Conservation (phyloP, 2,888 invertebrate genomes). For the Syritta pipiens region DNA sequence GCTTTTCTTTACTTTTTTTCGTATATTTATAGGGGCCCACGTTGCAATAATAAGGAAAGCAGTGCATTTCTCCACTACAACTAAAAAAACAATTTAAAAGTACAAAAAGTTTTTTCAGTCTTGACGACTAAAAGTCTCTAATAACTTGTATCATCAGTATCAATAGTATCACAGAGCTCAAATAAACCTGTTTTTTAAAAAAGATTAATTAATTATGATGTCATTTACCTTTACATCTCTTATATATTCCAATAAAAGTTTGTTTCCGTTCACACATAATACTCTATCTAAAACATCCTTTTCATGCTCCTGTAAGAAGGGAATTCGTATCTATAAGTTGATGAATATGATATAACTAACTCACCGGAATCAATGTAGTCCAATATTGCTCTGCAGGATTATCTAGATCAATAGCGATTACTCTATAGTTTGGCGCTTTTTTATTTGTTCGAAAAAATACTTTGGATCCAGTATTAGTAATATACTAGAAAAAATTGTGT, state of each 20-base stretch:
- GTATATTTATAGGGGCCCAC: too few relatives aligned
- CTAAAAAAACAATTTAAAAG: too few relatives aligned
- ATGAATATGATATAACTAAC: slow-evolving; percentile 57
- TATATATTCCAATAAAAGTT: slow-evolving; percentile 92
- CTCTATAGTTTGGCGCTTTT: slow-evolving; percentile 93
- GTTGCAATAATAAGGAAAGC: too few relatives aligned
- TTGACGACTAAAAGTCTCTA: too few relatives aligned
- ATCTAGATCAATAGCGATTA: slow-evolving; percentile 90
- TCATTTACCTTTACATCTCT: slow-evolving; percentile 94
- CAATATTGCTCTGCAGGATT: slow-evolving; percentile 88
- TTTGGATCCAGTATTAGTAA: slow-evolving; percentile 91
- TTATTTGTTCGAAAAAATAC: slow-evolving; percentile 95
- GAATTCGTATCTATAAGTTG: neutral
- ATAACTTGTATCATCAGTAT: too few relatives aligned
- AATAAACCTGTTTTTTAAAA: too few relatives aligned
- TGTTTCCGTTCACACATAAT: slow-evolving; percentile 89
- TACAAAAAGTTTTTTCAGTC: too few relatives aligned
- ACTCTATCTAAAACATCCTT: slow-evolving; percentile 95
- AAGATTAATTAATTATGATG: neutral
- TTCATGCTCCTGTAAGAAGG: slow-evolving; percentile 83
- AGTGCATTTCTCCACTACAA: too few relatives aligned
- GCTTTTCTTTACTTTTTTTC: too few relatives aligned
- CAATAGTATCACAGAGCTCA: too few relatives aligned
- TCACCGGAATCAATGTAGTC: slow-evolving; percentile 87
- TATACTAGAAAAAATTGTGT: slow-evolving; percentile 83